phyloP scores from a whole-genome alignment of 2,113 vertebrate genomes.

The Miniopterus natalensis region DNA sequence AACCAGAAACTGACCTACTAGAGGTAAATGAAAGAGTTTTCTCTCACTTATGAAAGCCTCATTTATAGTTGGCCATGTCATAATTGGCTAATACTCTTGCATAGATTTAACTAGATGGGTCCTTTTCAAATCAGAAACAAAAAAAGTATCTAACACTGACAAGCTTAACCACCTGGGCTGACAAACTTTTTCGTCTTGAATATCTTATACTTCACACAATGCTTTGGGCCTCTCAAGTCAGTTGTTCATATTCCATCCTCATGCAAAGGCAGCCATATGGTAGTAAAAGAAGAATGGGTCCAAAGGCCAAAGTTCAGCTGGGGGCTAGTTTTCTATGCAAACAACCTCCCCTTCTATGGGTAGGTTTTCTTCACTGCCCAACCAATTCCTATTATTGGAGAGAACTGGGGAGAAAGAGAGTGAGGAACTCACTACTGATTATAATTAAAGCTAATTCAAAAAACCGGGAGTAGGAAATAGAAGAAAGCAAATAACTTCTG shows the following conservation, averaged over 20 bases:
- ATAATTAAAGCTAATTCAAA: conserved; percentile 60
- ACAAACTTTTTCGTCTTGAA: conserved; percentile 31
- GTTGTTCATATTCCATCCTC: neutral
- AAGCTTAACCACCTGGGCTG: conserved; percentile 12
- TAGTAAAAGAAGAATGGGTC: neutral
- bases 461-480: conserved; percentile 10
- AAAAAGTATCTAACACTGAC: neutral
- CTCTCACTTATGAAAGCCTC: conserved; percentile 23
- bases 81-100: neutral
- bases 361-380: conserved; percentile 55
- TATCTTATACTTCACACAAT: conserved; percentile 1
- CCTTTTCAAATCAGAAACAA: conserved; percentile 47
- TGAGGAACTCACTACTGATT: conserved; percentile 8
- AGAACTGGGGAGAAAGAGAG: neutral
- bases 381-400: neutral
- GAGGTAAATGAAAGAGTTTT: conserved; percentile 19
- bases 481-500: conserved; percentile 45
- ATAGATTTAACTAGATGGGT: conserved; percentile 37
- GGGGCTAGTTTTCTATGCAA: neutral
- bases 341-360: neutral
- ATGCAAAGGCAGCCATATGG: neutral
- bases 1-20: neutral
- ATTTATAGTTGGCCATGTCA: conserved; percentile 4
- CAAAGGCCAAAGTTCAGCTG: conserved; percentile 50
- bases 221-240: neutral